A percentile compares a stretch with the other conserved stretches of the same genome.
phyloP scores from a whole-genome alignment of 2,797 vertebrate species.

The Enteromius treurensis region DNA sequence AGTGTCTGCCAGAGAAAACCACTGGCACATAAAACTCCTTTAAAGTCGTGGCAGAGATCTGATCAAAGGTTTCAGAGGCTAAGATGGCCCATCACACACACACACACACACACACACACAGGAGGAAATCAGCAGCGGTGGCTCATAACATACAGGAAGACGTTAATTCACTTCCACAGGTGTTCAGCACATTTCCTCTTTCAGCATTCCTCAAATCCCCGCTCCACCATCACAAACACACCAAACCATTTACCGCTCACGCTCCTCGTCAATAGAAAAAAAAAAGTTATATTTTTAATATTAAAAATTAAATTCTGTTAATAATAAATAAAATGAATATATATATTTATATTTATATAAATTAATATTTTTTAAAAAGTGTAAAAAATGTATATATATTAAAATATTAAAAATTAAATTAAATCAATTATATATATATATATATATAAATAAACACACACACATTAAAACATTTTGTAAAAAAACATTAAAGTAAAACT shows the following conservation, averaged over 20 bases:
- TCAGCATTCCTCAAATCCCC: neutral
- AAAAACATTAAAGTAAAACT: neutral
- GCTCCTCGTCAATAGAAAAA: neutral
- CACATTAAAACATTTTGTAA: too few relatives aligned
- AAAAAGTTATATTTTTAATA: neutral
- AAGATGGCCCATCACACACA: neutral
- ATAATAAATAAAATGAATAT: too few relatives aligned
- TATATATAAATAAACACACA: too few relatives aligned
- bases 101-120: neutral
- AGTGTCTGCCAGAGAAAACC: conserved; percentile 20
- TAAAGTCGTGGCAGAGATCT: neutral
- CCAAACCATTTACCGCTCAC: neutral
- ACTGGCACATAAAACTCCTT: neutral
- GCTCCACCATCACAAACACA: neutral
- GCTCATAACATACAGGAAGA: conserved; percentile 44
- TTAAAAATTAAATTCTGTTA: too few relatives aligned
- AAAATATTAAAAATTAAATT: too few relatives aligned
- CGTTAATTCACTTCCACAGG: conserved; percentile 47
- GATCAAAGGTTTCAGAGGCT: conserved; percentile 27
- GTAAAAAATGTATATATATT: too few relatives aligned
- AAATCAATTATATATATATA: too few relatives aligned
- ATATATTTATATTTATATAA: too few relatives aligned
- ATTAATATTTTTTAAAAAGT: too few relatives aligned
- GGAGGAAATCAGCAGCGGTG: conserved; percentile 23
- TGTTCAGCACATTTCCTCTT: conserved; percentile 46